phyloP scores from a whole-genome alignment of 37 sponge, comb jelly and placozoan genomes.

The Mnemiopsis leidyi region DNA sequence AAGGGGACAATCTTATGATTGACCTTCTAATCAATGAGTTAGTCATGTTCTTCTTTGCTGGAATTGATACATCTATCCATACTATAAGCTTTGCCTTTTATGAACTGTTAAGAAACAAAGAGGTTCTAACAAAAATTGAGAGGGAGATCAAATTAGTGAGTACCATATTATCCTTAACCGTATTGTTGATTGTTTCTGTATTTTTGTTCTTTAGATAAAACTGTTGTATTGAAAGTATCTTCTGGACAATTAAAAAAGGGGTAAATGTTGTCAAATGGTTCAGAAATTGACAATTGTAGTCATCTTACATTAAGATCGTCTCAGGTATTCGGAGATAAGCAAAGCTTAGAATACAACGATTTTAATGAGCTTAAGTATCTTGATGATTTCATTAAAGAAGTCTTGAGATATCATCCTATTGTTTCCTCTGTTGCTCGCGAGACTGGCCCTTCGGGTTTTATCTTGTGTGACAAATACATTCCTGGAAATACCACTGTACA shows the following conservation, averaged over 20 bases:
- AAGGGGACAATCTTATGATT: background rate
- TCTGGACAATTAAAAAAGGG: too few relatives aligned
- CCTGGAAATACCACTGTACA: background rate
- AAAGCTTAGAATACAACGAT: background rate
- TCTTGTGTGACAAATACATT: background rate
- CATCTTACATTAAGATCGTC: too few relatives aligned
- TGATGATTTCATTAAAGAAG: slow-evolving; percentile 24
- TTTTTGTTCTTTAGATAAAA: too few relatives aligned
- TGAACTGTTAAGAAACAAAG: slow-evolving; percentile 3
- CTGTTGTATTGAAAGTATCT: too few relatives aligned
- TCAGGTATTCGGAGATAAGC: slow-evolving; percentile 1
- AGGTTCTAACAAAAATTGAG: background rate
- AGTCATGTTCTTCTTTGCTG: slow-evolving; percentile 29
- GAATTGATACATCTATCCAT: slow-evolving; percentile 18
- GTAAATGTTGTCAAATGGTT: too few relatives aligned
- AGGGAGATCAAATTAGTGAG: background rate
- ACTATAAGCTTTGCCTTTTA: slow-evolving; percentile 47
- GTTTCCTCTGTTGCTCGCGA: background rate
- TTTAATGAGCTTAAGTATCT: slow-evolving; percentile 7
- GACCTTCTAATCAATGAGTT: slow-evolving; percentile 6
- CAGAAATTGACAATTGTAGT: too few relatives aligned
- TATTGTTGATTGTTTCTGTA: too few relatives aligned
- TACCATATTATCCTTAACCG: too few relatives aligned
- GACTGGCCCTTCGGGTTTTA: background rate
- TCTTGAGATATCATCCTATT: background rate